Evolutionary conservation across 2,797 vertebrate species (phyloP).

Genomic region (Smutsia temminckii): DNA sequence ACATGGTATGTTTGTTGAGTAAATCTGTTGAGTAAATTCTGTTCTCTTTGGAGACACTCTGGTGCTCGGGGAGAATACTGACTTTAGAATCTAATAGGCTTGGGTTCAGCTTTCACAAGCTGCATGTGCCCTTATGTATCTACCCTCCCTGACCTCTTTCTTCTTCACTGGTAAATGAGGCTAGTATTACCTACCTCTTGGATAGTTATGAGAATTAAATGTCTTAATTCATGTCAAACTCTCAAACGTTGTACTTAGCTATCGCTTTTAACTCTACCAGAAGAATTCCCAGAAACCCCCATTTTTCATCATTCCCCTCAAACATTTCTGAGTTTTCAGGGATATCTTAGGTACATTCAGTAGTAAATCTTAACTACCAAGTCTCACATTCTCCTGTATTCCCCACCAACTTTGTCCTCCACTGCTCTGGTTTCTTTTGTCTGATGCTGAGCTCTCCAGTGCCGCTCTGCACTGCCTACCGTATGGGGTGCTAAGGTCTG

Average conservation of each 20-base stretch:
- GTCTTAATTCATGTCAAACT: not conserved
- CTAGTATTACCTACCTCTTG: not conserved
- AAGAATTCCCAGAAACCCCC: not conserved
- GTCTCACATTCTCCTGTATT: not conserved
- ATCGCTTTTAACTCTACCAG: not conserved
- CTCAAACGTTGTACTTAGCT: not conserved
- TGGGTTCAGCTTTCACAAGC: not conserved
- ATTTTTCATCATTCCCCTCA: not conserved
- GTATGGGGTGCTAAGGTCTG: not conserved
- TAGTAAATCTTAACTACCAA: not conserved
- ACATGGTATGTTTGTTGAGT: not conserved
- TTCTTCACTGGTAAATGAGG: not conserved
- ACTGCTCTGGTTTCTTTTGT: not conserved
- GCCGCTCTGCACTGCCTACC: not conserved
- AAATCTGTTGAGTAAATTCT: constrained; percentile 12
- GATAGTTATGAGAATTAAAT: not conserved
- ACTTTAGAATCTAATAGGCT: not conserved
- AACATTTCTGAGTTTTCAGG: not conserved
- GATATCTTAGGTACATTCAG: not conserved
- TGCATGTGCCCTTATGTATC: not conserved
- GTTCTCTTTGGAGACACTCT: not conserved
- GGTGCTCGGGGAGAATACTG: not conserved
- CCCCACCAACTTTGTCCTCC: not conserved
- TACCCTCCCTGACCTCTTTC: not conserved
- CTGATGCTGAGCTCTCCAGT: not conserved